phyloP scores from a whole-genome alignment of 2,113 vertebrate species.

The Oncorhynchus keta region DNA sequence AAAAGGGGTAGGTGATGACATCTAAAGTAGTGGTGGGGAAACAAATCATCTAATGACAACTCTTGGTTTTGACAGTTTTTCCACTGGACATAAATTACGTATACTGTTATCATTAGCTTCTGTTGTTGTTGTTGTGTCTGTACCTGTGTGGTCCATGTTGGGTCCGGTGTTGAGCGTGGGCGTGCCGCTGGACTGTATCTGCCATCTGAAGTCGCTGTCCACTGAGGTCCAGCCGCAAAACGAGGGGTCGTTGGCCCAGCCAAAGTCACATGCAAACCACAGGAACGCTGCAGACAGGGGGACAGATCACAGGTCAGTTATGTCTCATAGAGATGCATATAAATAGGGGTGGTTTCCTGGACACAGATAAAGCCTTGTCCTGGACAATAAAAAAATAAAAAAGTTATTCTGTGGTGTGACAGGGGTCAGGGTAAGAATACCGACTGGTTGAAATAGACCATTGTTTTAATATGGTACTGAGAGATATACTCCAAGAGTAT shows the following conservation, averaged over 20 bases:
- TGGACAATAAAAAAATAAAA: no score
- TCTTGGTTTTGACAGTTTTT: no score
- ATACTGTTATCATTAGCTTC: neutral
- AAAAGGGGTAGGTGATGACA: neutral
- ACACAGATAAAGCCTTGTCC: neutral
- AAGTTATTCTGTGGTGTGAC: no score
- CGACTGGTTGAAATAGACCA: no score
- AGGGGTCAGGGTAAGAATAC: no score
- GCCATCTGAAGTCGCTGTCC: constrained; percentile 86
- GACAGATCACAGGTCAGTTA: neutral
- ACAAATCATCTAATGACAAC: no score
- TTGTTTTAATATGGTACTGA: no score
- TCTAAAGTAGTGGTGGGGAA: no score
- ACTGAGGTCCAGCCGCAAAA: constrained; percentile 93
- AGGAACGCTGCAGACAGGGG: constrained; percentile 67
- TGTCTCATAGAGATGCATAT: neutral
- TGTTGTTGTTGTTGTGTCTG: neutral
- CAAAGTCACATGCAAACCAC: constrained; percentile 92
- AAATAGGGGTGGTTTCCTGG: neutral
- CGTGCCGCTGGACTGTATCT: constrained; percentile 81
- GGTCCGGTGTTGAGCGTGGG: constrained; percentile 92
- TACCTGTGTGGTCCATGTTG: constrained; percentile 94
- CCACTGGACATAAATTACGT: no score
- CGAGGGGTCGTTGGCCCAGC: constrained; percentile 88
- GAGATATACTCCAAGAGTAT: no score